Evolutionary conservation across 2,888 invertebrate genomes (phyloP).

Genomic region (Erpobdella octoculata): DNA sequence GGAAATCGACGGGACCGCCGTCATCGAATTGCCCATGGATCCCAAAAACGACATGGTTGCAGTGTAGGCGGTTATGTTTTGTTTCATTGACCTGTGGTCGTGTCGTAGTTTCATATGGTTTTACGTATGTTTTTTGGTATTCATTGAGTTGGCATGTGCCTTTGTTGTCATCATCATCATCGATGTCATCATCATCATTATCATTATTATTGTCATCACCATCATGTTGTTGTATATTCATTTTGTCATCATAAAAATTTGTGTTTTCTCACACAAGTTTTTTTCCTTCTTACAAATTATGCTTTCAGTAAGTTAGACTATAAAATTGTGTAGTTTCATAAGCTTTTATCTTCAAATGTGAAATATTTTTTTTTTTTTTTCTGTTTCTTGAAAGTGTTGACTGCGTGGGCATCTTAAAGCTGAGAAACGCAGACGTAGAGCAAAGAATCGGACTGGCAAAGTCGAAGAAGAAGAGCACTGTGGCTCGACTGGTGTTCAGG

Average conservation of each 20-base stretch:
- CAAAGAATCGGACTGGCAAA: conserved; percentile 58
- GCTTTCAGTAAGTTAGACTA: no score
- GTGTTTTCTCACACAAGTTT: no score
- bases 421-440: conserved; percentile 86
- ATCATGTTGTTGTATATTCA: no score
- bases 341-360: no score
- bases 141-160: neutral
- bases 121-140: neutral
- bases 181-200: neutral
- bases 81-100: neutral
- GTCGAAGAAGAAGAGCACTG: conserved; percentile 74
- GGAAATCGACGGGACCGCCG: conserved; percentile 84
- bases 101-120: neutral
- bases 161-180: neutral
- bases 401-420: conserved; percentile 85
- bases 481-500: conserved; percentile 88
- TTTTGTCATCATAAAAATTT: no score
- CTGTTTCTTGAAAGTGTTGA: conserved; percentile 62
- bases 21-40: conserved; percentile 83
- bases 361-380: neutral
- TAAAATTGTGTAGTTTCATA: no score
- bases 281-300: no score
- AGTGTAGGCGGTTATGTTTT: conserved; percentile 31
- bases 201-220: conserved; percentile 1
- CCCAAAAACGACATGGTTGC: conserved; percentile 54